phyloP scores from a whole-genome alignment of 1,140 invertebrate species.

The Saccostrea echinata region DNA sequence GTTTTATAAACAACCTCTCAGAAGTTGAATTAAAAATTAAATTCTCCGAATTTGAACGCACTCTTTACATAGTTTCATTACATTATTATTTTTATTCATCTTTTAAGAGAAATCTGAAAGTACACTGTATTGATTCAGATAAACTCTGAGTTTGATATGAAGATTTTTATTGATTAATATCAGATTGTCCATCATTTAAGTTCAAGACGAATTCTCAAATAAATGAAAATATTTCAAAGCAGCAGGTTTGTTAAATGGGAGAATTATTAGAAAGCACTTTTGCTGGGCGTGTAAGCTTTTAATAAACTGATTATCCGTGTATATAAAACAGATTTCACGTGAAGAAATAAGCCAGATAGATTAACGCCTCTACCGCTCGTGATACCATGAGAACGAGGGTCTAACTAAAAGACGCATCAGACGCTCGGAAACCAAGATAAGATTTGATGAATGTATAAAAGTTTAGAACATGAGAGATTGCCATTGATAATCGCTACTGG shows the following conservation, averaged over 20 bases:
- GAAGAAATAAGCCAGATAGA: background rate
- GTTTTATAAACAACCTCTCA: too few species aligned
- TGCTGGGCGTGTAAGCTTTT: background rate
- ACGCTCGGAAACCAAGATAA: background rate
- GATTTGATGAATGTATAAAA: background rate
- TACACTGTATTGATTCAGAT: too few species aligned
- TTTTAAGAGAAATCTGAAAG: too few species aligned
- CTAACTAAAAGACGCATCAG: conserved; percentile 8
- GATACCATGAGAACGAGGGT: background rate
- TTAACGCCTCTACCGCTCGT: background rate
- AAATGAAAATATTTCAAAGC: too few species aligned
- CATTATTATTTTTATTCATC: too few species aligned
- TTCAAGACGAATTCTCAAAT: too few species aligned
- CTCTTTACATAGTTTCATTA: too few species aligned
- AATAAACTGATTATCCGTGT: background rate
- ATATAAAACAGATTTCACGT: background rate
- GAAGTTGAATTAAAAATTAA: too few species aligned
- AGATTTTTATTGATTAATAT: too few species aligned
- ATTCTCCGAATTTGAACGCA: too few species aligned
- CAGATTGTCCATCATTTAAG: too few species aligned
- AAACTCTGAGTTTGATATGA: too few species aligned
- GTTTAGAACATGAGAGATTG: conserved; percentile 24
- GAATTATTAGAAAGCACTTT: background rate
- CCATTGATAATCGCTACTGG: background rate
- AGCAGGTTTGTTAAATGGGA: background rate